These are phyloP conservation scores for Magallana angulata DNA, from an alignment of 1,140 invertebrate species.

Conservation along the genomic window DNA sequence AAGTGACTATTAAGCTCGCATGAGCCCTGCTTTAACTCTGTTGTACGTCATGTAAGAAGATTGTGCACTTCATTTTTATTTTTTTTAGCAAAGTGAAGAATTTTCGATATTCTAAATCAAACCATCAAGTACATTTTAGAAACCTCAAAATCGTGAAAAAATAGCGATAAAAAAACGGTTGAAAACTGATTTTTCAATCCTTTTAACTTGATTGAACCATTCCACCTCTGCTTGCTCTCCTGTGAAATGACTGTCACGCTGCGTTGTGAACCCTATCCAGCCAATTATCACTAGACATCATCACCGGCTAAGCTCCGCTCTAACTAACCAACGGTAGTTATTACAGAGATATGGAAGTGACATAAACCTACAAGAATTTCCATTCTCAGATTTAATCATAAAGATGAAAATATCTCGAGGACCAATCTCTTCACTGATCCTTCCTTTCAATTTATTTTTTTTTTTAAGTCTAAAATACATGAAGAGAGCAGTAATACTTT, in stretches of 20 bases:
- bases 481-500: no score
- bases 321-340: background rate
- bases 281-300: conserved; percentile 28
- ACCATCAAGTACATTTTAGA: background rate
- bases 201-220: conserved; percentile 3
- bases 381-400: conserved; percentile 14
- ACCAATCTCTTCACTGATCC: background rate
- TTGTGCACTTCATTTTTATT: background rate
- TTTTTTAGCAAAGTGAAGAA: conserved; percentile 11
- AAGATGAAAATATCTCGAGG: background rate
- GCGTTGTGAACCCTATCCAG: background rate
- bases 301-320: background rate
- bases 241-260: background rate
- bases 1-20: background rate
- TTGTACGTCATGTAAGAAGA: conserved; percentile 29
- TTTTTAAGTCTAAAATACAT: no score
- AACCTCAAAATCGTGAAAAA: background rate
- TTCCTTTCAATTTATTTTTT: no score
- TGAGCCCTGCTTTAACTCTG: background rate
- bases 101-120: conserved; percentile 16
- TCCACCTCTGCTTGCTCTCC: background rate
- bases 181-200: conserved; percentile 19
- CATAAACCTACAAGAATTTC: background rate
- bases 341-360: conserved; percentile 5
- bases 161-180: background rate